Base-by-base conservation (phyloP, 2,113 vertebrate genomes). In the Pseudorasbora parva region DNA sequence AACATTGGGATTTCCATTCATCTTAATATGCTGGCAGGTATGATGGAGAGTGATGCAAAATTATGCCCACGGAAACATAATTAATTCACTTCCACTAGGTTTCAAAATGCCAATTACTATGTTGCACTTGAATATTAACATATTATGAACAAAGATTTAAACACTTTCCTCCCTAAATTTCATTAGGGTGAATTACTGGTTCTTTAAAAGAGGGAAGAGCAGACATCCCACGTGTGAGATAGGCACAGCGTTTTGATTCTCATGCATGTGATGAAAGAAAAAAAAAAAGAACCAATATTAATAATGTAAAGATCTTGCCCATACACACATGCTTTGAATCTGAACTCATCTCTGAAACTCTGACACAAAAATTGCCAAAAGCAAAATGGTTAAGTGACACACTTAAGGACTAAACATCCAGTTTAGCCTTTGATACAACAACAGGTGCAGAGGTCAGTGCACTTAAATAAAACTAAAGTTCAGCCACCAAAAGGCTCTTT, bases 21-120 rank as follows among this genome's bases (percentile, higher is more conserved):
- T 45, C 41, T 77, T 60, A 76, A 76, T 60, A 60, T 43, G 33
- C 54, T 78, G n/a, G 49, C 49, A 43, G n/a, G 56, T 19, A 45
- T 45, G 68, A 78, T 62, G 37, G 14, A 78, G 56, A 78, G 37
- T 60, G 59, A 25, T 60, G 56, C 75, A 41, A 43, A 7, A 43
- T 60, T 17, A 15, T 1, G 5, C 1, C 9, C 68, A 45, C 17
- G 41, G 75, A 4, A 56, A 77, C 27, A n/a, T 56, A 56, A 56
- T 21, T 1, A 77, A 75, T 21, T 27, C 11, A 54, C 15, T 54
- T 54, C 64, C 17, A 54, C n/a, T 54, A 19, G 51, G 51, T 21
- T 54, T 54, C 15, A 21, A 54, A 54, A 68, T 68, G 33, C 64
- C 64, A 41, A 23, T 45, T 21, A 47, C 45, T 43, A 23, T 45